phyloP scores from a whole-genome alignment of 2,113 vertebrate species.

The Anolis sagrei region DNA sequence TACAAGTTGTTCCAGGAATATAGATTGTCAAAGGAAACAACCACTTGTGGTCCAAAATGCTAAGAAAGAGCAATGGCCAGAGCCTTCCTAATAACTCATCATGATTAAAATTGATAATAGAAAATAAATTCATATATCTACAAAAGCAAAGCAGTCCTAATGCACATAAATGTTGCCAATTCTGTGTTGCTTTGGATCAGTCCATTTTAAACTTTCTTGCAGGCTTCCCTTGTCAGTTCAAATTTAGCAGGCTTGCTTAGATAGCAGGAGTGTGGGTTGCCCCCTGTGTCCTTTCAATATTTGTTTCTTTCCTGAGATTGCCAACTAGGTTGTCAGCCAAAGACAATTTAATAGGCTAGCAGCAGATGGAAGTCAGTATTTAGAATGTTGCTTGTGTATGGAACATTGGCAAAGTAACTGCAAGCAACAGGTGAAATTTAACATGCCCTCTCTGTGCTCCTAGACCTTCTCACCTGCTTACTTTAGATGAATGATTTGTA shows the following conservation, averaged over 20 bases:
- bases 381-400: neutral
- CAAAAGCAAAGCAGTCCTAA: neutral
- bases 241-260: neutral
- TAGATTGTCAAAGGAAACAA: neutral
- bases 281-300: neutral
- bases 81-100: neutral
- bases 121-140: neutral
- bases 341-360: neutral
- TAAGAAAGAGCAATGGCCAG: neutral
- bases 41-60: neutral
- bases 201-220: constrained; percentile 18
- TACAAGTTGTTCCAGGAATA: neutral
- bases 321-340: neutral
- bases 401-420: constrained; percentile 26
- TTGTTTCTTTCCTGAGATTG: constrained; percentile 7
- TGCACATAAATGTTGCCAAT: neutral
- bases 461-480: constrained; percentile 7
- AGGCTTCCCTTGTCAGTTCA: constrained; percentile 17
- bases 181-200: neutral
- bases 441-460: neutral
- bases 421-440: neutral
- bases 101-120: neutral
- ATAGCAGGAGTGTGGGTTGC: neutral
- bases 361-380: neutral
- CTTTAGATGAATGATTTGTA: constrained; percentile 17